Evolutionary conservation across 1,140 invertebrate species (phyloP), one percentile per base, ranked within the genome.

Genomic region (Homalodisca vitripennis): DNA sequence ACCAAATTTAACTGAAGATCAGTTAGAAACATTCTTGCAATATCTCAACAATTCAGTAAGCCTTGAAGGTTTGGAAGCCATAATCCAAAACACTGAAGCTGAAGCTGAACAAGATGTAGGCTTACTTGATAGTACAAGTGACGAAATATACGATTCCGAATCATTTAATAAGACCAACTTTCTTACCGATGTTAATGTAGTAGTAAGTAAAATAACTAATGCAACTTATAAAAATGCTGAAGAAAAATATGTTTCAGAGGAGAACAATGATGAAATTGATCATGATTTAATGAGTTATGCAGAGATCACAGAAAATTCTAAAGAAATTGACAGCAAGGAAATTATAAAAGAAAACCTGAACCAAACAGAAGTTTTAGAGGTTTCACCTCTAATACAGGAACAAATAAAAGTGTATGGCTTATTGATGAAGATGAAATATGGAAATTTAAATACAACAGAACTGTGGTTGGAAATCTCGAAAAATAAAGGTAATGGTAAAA

Each of bases 61-160:
- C 30, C 60, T 63, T 30, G 31, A 63, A 51, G 60, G 46, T 32
- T 31, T 68, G 17, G 53, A 57, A 22, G 34, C 48, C 13, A 53
- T 57, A 30, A 60, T 68, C 26, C 53, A 60, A 68, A 68, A 66
- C 63, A 66, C 51, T 34, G 20, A 68, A 41, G 48, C 51, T 2
- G 32, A 68, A n/a, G 3, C 53, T 14, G 31, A 68, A 14, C 2
- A 51, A 20, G 48, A 51, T 3, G n/a, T n/a, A n/a, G n/a, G n/a
- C n/a, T n/a, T n/a, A n/a, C n/a, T n/a, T n/a, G n/a, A n/a, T n/a
- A n/a, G n/a, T n/a, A 41, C 34, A 41, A 51, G 48, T n/a, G 48
- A 22, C 3, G 48, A 51, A 20, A 51, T 51, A 3, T 51, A 51
- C 22, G n/a, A 51, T 20, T 51, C n/a, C 17, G 48, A 51, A n/a